phyloP scores from a whole-genome alignment of 2,888 invertebrate genomes.

The Strigamia crassipes region DNA sequence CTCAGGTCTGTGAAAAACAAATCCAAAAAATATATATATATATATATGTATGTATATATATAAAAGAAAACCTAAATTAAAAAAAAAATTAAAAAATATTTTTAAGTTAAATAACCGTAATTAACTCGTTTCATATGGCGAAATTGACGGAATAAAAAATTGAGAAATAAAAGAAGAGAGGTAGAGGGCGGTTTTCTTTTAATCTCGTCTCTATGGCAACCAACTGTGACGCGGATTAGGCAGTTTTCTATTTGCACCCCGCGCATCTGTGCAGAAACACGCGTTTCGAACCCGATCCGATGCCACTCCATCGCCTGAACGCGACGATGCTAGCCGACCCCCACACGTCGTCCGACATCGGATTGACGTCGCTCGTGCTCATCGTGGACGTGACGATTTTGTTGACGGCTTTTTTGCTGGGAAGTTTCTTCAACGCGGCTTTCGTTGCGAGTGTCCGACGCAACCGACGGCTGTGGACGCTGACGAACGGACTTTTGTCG shows the following conservation, averaged over 20 bases:
- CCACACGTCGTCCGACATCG: background rate
- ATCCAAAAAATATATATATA: too few species aligned
- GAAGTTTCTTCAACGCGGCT: constrained; percentile 18
- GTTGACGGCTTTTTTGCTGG: background rate
- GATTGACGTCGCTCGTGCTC: background rate
- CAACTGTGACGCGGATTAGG: constrained; percentile 2
- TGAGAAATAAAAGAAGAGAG: background rate
- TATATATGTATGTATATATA: too few species aligned
- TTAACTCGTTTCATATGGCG: background rate
- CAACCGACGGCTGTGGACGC: constrained; percentile 20
- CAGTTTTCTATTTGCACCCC: background rate
- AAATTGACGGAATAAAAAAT: background rate
- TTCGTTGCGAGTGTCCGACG: constrained; percentile 1
- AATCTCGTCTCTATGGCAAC: background rate
- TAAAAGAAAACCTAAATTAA: too few species aligned
- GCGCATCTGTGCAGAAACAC: background rate
- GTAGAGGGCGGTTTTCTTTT: background rate
- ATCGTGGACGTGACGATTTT: constrained; percentile 25
- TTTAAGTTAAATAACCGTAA: background rate
- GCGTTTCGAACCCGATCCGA: background rate
- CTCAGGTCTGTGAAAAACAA: too few species aligned
- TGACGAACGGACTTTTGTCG: constrained; percentile 43
- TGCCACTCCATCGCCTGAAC: background rate
- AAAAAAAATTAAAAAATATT: too few species aligned
- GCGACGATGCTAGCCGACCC: background rate